Evolutionary conservation across 2,797 vertebrate species (phyloP), one percentile per base, ranked within the genome.

Genomic region (Pelochelys cantorii): DNA sequence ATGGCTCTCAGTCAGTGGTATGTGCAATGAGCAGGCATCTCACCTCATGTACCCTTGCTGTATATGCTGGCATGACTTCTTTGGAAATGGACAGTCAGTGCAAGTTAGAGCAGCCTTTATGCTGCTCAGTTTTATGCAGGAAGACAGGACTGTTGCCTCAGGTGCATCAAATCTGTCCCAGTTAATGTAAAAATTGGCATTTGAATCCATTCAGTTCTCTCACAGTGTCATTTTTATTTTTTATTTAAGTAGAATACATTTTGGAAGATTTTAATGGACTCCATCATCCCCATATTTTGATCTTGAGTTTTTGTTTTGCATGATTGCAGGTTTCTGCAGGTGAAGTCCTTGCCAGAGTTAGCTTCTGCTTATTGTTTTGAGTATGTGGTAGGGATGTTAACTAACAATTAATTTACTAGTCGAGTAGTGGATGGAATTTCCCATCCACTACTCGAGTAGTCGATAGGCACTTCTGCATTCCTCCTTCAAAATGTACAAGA

Each of bases 141-240:
- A 81, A 18, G 79, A 87, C n/a, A 86, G 85, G 79, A 81, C 15
- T 78, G 54, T 84, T 91, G 81, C 81, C 74, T 95, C 93, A 87
- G 84, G 88, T 82, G 1, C 10, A 29, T 9, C 74, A 88, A 59
- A 84, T 71, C 48, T 23, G 23, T 34, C 88, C 77, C 37, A 11
- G 23, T 90, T 34, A 62, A 5, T 29, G 34, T 31, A n/a, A 37
- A 54, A 78, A 56, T 65, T 79, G 78, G 18, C 81, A 23, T 71
- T 71, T 84, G 57, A 84, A 92, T 55, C 0, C 2, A 1, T 23
- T 92, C 85, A 1, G 2, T 62, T 81, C 81, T 93, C 55, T 89
- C 10, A 52, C 55, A 3, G 0, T 79, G 74, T 93, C 86, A 22
- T 13, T 81, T 54, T 27, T 75, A n/a, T 55, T n/a, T 5, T 74